Percentiles rank a stretch among this genome's conserved stretches.
These are phyloP conservation scores for Bergia sp. DNA, from an alignment of 92 coral and sea anemone genomes.

Conservation along the genomic window DNA sequence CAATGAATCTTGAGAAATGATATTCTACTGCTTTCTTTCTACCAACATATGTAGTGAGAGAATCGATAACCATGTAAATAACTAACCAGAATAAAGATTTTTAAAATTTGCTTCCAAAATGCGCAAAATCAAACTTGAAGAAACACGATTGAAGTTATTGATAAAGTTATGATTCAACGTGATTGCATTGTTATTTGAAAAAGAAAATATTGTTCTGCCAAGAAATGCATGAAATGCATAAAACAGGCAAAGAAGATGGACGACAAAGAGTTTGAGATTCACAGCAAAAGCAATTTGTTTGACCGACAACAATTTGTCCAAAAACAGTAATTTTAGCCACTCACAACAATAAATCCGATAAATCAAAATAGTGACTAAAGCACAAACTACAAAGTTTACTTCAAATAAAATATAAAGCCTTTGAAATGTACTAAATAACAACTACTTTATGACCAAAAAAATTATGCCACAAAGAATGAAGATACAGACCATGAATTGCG, in stretches of 20 bases:
- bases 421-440: too few species aligned
- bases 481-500: not conserved
- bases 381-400: not conserved
- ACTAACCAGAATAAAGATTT: not conserved
- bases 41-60: too few species aligned
- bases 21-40: too few species aligned
- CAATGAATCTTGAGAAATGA: not conserved
- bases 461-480: not conserved
- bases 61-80: not conserved
- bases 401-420: not conserved
- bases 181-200: too few species aligned
- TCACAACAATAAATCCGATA: not conserved
- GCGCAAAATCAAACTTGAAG: not conserved
- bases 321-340: not conserved
- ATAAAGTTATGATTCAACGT: too few species aligned
- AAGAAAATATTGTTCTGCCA: not conserved
- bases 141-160: not conserved
- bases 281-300: not conserved
- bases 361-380: too few species aligned
- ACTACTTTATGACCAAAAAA: not conserved
- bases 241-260: not conserved
- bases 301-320: not conserved
- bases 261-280: not conserved
- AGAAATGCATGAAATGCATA: not conserved
- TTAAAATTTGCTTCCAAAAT: too few species aligned